phyloP scores from a whole-genome alignment of 2,113 vertebrate genomes.

The Cacatua alba region DNA sequence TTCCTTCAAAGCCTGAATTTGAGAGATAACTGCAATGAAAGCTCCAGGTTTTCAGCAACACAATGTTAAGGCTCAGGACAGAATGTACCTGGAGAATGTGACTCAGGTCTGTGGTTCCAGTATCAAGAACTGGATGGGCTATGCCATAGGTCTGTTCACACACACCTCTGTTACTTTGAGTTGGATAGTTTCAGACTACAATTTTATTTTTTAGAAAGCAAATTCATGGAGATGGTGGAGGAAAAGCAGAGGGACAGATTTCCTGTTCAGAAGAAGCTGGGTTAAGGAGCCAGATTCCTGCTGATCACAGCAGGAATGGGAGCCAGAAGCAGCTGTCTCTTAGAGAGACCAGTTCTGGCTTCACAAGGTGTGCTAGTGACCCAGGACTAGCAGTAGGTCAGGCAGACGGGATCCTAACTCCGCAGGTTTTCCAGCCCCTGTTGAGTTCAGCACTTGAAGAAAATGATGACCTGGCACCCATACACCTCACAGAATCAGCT shows the following conservation, averaged over 20 bases:
- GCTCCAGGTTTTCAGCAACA: neutral
- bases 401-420: neutral
- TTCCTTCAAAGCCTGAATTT: neutral
- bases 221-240: neutral
- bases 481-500: neutral
- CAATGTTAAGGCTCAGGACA: neutral
- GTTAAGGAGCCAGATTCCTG: neutral
- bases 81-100: neutral
- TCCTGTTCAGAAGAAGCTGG: neutral
- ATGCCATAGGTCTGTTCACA: neutral
- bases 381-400: neutral
- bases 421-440: neutral
- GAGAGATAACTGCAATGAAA: neutral
- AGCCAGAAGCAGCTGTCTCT: neutral
- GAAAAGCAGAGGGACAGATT: neutral
- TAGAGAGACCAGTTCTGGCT: neutral
- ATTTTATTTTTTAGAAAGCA: neutral
- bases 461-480: neutral
- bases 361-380: neutral
- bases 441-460: neutral
- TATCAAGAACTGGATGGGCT: neutral
- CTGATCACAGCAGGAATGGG: neutral
- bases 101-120: neutral
- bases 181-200: neutral
- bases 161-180: neutral